A percentile compares a stretch with the other conserved stretches of the same genome.
These are phyloP conservation scores for Brachionus plicatilis DNA, from an alignment of 1,140 invertebrate species.

Conservation along the genomic window DNA sequence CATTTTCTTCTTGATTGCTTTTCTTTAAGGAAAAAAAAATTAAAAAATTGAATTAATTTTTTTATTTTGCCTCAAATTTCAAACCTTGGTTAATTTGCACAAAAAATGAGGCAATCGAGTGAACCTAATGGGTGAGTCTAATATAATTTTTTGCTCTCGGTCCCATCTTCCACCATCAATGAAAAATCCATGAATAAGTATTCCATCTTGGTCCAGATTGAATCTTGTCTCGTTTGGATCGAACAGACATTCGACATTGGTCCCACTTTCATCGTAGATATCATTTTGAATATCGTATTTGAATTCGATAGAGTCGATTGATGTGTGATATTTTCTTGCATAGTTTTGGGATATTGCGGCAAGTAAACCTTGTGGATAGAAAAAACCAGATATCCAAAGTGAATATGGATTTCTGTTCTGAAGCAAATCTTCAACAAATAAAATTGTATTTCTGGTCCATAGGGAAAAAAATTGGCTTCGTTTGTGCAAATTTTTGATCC, in stretches of 20 bases:
- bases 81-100: not conserved
- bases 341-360: conserved; percentile 78
- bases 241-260: not conserved
- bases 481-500: conserved; percentile 63
- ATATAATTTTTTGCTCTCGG: not conserved
- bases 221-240: not conserved
- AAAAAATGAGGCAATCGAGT: conserved; percentile 18
- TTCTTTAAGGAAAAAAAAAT: not conserved
- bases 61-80: not conserved
- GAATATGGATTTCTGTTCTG: conserved; percentile 60
- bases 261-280: not conserved
- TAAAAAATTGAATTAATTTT: not conserved
- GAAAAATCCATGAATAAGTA: conserved; percentile 15
- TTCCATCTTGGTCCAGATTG: not conserved
- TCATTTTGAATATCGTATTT: conserved; percentile 10
- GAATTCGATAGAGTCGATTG: conserved; percentile 69
- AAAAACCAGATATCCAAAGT: conserved; percentile 81
- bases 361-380: conserved; percentile 80
- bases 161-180: conserved; percentile 34
- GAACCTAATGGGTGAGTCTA: not conserved
- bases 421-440: not conserved
- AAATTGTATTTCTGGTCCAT: not conserved
- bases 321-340: conserved; percentile 71
- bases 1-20: not conserved
- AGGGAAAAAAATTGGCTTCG: conserved; percentile 23